A percentile compares a stretch with the other conserved stretches of the same genome.
Conservation (phyloP, 2,113 vertebrate genomes). For the Caloenas nicobarica region DNA sequence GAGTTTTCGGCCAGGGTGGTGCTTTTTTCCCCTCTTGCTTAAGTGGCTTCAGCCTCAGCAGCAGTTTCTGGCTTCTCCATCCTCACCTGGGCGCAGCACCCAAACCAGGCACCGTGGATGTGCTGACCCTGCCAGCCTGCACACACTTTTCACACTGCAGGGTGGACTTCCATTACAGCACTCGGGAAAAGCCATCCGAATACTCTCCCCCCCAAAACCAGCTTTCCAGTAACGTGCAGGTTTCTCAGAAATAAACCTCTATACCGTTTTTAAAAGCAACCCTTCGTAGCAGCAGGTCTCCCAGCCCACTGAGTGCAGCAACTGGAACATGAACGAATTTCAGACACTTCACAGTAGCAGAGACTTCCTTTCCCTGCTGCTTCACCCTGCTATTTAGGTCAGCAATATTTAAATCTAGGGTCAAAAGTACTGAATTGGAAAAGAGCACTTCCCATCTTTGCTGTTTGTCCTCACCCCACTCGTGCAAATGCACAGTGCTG, state of each 20-base stretch:
- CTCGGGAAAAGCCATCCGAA: not conserved
- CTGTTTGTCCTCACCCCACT: not conserved
- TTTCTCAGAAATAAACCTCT: not conserved
- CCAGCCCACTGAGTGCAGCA: not conserved
- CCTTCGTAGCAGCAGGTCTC: not conserved
- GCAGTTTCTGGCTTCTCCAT: not conserved
- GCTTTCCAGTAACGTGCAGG: accelerated
- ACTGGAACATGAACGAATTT: not conserved
- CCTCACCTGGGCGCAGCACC: not conserved
- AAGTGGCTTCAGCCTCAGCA: not conserved
- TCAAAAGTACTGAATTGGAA: not conserved
- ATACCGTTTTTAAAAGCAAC: not conserved
- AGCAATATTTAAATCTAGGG: not conserved
- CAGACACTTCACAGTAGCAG: not conserved
- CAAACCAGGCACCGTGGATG: accelerated
- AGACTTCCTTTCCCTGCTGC: not conserved
- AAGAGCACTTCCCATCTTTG: not conserved
- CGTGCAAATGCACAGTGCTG: not conserved
- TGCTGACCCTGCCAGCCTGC: not conserved
- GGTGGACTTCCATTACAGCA: not conserved
- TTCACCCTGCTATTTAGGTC: not conserved
- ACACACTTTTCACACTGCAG: not conserved
- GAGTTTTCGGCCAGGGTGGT: not conserved
- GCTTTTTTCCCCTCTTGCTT: not conserved
- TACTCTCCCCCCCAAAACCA: not conserved